Conservation (phyloP, 2,888 invertebrate genomes). For the Perizoma affinitatum region DNA sequence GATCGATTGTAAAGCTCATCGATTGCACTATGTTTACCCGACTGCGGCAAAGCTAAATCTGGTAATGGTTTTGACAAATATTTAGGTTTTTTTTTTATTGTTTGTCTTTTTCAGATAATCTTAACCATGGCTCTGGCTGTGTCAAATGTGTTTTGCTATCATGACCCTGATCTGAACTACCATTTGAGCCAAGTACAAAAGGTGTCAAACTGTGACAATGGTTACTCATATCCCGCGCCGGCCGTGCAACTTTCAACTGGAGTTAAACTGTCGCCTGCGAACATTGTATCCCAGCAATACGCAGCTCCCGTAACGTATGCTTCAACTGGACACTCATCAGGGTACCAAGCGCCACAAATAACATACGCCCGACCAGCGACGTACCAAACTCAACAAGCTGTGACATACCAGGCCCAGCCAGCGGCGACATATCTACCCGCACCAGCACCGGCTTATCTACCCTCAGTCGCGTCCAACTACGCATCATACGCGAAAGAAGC, state of each 20-base stretch:
- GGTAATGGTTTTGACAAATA: not conserved
- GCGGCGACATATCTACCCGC: slow-evolving; percentile 36
- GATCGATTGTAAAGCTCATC: slow-evolving; percentile 18
- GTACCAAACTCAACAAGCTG: slow-evolving; percentile 46
- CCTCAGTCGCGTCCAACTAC: slow-evolving; percentile 49
- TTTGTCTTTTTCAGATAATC: slow-evolving; percentile 62
- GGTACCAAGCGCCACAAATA: slow-evolving; percentile 61
- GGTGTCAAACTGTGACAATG: slow-evolving; percentile 64
- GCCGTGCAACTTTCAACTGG: slow-evolving; percentile 78
- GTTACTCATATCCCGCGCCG: slow-evolving; percentile 83
- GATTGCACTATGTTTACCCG: not conserved
- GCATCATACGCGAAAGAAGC: slow-evolving; percentile 58
- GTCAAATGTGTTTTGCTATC: slow-evolving; percentile 65
- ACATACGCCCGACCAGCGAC: slow-evolving; percentile 51
- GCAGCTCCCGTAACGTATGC: slow-evolving; percentile 38
- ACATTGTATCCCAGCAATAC: slow-evolving; percentile 41
- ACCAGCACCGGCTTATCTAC: slow-evolving; percentile 50
- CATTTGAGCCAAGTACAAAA: slow-evolving; percentile 73
- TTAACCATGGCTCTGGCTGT: slow-evolving; percentile 52
- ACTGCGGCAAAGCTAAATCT: too few species aligned
- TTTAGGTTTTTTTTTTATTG: slow-evolving; percentile 1
- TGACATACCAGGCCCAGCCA: slow-evolving; percentile 51
- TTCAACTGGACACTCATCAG: slow-evolving; percentile 46
- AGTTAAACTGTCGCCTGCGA: slow-evolving; percentile 49
- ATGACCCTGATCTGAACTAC: slow-evolving; percentile 78